A percentile compares a stretch with the other conserved stretches of the same genome.
These are phyloP conservation scores for Tigriopus japonicus DNA, from an alignment of 1,140 invertebrate genomes.

Conservation along the genomic window DNA sequence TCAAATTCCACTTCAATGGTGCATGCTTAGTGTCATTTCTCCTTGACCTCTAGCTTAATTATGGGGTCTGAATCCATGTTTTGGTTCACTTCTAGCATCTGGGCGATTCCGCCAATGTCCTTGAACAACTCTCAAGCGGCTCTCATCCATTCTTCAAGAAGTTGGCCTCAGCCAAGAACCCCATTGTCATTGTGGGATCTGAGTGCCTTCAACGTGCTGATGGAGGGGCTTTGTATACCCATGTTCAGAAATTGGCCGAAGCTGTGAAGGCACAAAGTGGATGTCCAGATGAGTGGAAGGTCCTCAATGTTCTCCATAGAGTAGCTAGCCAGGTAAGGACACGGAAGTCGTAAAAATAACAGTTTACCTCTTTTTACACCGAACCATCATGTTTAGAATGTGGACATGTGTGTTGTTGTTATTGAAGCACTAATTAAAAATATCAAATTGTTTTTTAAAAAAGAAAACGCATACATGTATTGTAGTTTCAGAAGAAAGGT, in stretches of 20 bases:
- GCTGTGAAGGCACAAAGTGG: neutral
- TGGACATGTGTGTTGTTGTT: too few species aligned
- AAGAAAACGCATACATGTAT: too few species aligned
- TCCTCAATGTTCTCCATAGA: slow-evolving; percentile 75
- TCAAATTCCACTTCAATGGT: too few species aligned
- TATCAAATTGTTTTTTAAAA: too few species aligned
- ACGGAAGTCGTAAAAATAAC: too few species aligned
- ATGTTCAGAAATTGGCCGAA: slow-evolving; percentile 44
- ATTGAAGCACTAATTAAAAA: too few species aligned
- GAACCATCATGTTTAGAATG: neutral
- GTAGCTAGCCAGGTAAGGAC: slow-evolving; percentile 37
- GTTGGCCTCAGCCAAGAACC: slow-evolving; percentile 58
- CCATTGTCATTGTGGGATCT: slow-evolving; percentile 77
- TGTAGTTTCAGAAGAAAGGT: too few species aligned
- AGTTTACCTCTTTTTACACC: too few species aligned
- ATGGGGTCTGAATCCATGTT: slow-evolving; percentile 10
- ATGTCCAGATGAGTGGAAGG: slow-evolving; percentile 39
- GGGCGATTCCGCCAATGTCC: slow-evolving; percentile 48
- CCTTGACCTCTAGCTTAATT: too few species aligned
- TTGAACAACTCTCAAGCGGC: slow-evolving; percentile 51
- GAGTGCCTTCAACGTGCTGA: slow-evolving; percentile 58
- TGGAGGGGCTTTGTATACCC: slow-evolving; percentile 50
- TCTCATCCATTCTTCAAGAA: slow-evolving; percentile 52
- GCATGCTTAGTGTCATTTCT: too few species aligned
- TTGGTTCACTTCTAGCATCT: slow-evolving; percentile 44